Evolutionary conservation across 2,797 vertebrate genomes (phyloP).

Genomic region (Melanotaenia nigrans): DNA sequence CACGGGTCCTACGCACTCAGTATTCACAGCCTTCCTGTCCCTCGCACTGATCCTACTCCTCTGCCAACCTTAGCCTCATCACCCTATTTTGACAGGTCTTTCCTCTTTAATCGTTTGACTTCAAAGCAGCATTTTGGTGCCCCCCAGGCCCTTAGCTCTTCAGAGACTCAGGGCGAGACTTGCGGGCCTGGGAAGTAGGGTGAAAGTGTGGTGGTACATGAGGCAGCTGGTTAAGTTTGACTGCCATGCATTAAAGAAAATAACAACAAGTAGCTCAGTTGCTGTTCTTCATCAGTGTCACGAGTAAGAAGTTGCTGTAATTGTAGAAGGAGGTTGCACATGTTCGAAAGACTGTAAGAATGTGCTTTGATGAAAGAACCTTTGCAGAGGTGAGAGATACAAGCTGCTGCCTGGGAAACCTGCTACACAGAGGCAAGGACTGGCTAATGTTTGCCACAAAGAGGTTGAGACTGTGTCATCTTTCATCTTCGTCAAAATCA

Average conservation of each 20-base stretch:
- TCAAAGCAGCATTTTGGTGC: slow-evolving; percentile 76
- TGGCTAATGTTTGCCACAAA: slow-evolving; percentile 56
- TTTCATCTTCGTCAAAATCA: slow-evolving; percentile 65
- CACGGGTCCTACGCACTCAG: slow-evolving; percentile 65
- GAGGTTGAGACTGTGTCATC: slow-evolving; percentile 56
- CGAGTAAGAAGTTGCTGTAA: slow-evolving; percentile 29
- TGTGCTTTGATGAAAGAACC: slow-evolving; percentile 44
- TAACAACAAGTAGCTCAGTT: slow-evolving; percentile 55
- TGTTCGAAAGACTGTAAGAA: slow-evolving; percentile 30
- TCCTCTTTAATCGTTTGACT: slow-evolving; percentile 78
- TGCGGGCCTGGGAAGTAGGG: slow-evolving; percentile 62
- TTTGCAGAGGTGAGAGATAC: slow-evolving; percentile 33
- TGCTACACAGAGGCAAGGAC: slow-evolving; percentile 43
- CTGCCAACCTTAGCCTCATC: slow-evolving; percentile 63
- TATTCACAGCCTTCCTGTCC: slow-evolving; percentile 76
- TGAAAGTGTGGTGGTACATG: slow-evolving; percentile 46
- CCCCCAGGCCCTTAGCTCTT: slow-evolving; percentile 61
- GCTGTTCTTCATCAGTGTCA: slow-evolving; percentile 48
- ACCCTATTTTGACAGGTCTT: slow-evolving; percentile 75
- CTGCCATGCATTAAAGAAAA: slow-evolving; percentile 47
- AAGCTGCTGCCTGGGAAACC: slow-evolving; percentile 35
- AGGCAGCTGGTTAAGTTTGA: slow-evolving; percentile 39
- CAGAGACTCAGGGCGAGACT: slow-evolving; percentile 51
- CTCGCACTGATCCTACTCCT: slow-evolving; percentile 67
- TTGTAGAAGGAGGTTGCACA: slow-evolving; percentile 42